A percentile compares a stretch with the other conserved stretches of the same genome.
These are phyloP conservation scores for Sericinus montela DNA, from an alignment of 2,888 invertebrate species.

Conservation along the genomic window DNA sequence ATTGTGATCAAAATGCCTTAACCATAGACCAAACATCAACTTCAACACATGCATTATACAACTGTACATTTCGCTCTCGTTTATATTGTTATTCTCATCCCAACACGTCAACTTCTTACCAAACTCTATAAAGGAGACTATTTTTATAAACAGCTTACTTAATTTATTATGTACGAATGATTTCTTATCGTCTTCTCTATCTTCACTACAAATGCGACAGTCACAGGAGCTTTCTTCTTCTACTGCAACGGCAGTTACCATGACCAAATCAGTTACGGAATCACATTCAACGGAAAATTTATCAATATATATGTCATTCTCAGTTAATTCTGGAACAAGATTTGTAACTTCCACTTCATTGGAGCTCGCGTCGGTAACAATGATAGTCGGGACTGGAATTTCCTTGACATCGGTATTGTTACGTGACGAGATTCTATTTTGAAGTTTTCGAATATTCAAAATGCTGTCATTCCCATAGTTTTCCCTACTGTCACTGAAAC, in stretches of 20 bases:
- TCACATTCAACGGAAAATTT: constrained; percentile 17
- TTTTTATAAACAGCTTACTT: constrained; percentile 49
- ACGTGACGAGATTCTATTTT: constrained; percentile 30
- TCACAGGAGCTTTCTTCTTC: constrained; percentile 56
- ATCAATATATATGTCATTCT: constrained; percentile 18
- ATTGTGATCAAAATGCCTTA: constrained; percentile 69
- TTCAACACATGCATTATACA: constrained; percentile 62
- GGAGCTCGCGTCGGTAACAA: constrained; percentile 29
- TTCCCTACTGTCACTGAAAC: constrained; percentile 29
- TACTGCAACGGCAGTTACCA: constrained; percentile 52
- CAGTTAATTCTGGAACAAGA: constrained; percentile 8
- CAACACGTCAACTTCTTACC: constrained; percentile 51
- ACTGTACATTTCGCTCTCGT: constrained; percentile 58
- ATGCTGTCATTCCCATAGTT: constrained; percentile 20
- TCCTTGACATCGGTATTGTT: constrained; percentile 22
- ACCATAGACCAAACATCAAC: constrained; percentile 68
- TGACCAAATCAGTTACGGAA: constrained; percentile 31
- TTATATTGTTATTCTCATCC: constrained; percentile 60
- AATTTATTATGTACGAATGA: constrained; percentile 47
- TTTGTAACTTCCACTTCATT: neutral
- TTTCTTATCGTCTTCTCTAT: constrained; percentile 32
- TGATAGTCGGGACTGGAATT: constrained; percentile 33
- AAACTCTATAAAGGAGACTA: constrained; percentile 42
- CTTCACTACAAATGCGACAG: constrained; percentile 64
- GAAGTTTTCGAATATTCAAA: constrained; percentile 31